Base-by-base conservation (phyloP, 2,888 invertebrate genomes). In the Dasypogon diadema region DNA sequence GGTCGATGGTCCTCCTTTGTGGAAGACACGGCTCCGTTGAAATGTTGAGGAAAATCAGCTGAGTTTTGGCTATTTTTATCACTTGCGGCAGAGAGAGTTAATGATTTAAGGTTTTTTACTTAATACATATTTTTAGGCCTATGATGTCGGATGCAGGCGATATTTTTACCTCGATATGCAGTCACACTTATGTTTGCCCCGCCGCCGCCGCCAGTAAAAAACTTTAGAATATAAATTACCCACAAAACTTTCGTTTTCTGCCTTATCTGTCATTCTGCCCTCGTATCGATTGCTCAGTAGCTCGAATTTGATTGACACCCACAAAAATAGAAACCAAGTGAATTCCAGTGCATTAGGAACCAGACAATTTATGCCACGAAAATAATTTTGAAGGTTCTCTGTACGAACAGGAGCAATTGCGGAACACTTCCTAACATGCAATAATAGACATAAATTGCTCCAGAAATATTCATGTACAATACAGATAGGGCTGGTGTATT, bases 11-110 rank as follows among this genome's bases (percentile, higher is more conserved):
- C 65, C 24, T 42, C 46, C 12, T 14, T 46, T 37, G 37, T 24
- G 34, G 21, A 65, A 65, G 37, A 46, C 21, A 12, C 48, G 24
- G 14, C 42, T 22, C 18, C n/a, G 21, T 10, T 3, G 1, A 65
- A 2, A 21, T 21, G 60, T 18, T 16, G 60, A 8, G 21, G 6
- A 24, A 37, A 24, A 65, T 65, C 65, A 65, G 65, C 65, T 65
- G 65, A 65, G 65, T 22, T 65, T 65, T 65, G 34, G 65, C 65
- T 65, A 65, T 65, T 65, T 65, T 46, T 65, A 65, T 22, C 46
- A 42, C 22, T 18, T 34, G 12, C 37, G 4, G 18, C 21, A 26
- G 1, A 16, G 10, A 34, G 24, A 46, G 8, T 65, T 65, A 65
- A 65, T 65, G 48, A 65, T 48, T 65, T 48, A 26, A 18, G 37